A percentile compares a stretch with the other conserved stretches of the same genome.
Conservation (phyloP, 2,888 invertebrate genomes). For the Ennomos quercinarius region DNA sequence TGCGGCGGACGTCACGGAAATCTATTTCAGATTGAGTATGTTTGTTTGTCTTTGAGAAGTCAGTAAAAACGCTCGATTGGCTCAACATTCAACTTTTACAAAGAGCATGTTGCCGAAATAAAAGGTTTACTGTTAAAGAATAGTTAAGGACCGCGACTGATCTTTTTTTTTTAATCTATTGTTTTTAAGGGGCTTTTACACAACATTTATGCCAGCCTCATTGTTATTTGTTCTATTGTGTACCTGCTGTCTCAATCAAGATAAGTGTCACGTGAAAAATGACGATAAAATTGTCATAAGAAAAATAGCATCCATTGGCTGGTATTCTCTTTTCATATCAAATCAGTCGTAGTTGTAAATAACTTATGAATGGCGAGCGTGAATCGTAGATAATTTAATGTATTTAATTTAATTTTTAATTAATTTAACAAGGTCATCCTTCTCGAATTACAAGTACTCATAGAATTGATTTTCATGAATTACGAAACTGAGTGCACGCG, state of each 20-base stretch:
- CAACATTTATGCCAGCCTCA: too few species aligned
- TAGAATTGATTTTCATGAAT: constrained; percentile 14
- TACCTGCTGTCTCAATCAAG: neutral
- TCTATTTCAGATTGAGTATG: too few species aligned
- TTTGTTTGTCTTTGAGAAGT: too few species aligned
- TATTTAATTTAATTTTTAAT: constrained; percentile 18
- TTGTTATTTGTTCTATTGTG: neutral
- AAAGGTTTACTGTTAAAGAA: too few species aligned
- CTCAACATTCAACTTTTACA: too few species aligned
- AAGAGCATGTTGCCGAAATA: too few species aligned
- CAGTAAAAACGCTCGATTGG: too few species aligned
- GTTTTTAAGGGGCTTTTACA: too few species aligned
- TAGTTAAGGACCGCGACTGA: too few species aligned
- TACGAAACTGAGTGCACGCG: constrained; percentile 26
- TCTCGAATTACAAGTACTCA: constrained; percentile 6
- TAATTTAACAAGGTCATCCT: constrained; percentile 25
- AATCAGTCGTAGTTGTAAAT: constrained; percentile 27
- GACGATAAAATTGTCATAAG: constrained; percentile 25
- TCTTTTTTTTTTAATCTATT: too few species aligned
- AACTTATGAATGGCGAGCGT: constrained; percentile 19
- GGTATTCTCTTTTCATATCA: constrained; percentile 16
- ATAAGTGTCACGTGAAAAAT: constrained; percentile 39
- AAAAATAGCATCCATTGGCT: constrained; percentile 33
- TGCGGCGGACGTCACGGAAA: neutral
- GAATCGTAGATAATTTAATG: constrained; percentile 28